Percentiles rank a stretch among this genome's conserved stretches.
phyloP scores from a whole-genome alignment of 2,113 vertebrate genomes.

The Poecilia latipinna region DNA sequence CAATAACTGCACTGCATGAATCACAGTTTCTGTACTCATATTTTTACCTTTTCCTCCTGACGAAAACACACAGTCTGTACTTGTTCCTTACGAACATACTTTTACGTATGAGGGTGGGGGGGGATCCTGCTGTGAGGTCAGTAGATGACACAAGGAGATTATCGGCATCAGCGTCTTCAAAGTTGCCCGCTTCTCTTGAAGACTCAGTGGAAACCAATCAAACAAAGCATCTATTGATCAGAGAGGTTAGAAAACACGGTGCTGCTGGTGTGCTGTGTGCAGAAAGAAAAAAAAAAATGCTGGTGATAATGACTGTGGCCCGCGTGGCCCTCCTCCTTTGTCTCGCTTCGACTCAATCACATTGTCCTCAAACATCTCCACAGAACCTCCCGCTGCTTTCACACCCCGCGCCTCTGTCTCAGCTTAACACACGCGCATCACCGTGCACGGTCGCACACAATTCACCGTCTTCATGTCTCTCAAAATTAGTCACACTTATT shows the following conservation, averaged over 20 bases:
- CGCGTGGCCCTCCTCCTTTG: slow-evolving; percentile 27
- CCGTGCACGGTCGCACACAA: slow-evolving; percentile 3
- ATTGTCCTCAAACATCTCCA: slow-evolving; percentile 48
- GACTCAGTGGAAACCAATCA: slow-evolving; percentile 67
- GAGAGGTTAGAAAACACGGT: slow-evolving; percentile 45
- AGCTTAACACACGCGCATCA: slow-evolving; percentile 24
- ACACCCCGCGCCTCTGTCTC: slow-evolving; percentile 20
- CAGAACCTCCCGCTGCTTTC: slow-evolving; percentile 41
- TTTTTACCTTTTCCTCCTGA: neutral
- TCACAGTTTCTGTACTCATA: neutral
- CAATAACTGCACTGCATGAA: neutral
- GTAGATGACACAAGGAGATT: slow-evolving; percentile 42
- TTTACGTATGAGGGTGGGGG: neutral
- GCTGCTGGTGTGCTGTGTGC: slow-evolving; percentile 21
- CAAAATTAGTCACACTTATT: slow-evolving; percentile 72
- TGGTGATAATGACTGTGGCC: slow-evolving; percentile 58
- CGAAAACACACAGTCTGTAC: neutral
- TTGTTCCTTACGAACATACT: slow-evolving; percentile 15
- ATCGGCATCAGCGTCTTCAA: slow-evolving; percentile 32
- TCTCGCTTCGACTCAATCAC: slow-evolving; percentile 51
- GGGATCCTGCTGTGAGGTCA: slow-evolving; percentile 13
- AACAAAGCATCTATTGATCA: slow-evolving; percentile 74
- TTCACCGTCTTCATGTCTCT: slow-evolving; percentile 49
- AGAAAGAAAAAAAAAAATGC: neutral
- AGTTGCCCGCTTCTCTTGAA: slow-evolving; percentile 38